Percentiles rank a stretch among this genome's conserved stretches.
These are phyloP conservation scores for Phenacoccus solenopsis DNA, from an alignment of 1,140 invertebrate genomes.

Conservation along the genomic window DNA sequence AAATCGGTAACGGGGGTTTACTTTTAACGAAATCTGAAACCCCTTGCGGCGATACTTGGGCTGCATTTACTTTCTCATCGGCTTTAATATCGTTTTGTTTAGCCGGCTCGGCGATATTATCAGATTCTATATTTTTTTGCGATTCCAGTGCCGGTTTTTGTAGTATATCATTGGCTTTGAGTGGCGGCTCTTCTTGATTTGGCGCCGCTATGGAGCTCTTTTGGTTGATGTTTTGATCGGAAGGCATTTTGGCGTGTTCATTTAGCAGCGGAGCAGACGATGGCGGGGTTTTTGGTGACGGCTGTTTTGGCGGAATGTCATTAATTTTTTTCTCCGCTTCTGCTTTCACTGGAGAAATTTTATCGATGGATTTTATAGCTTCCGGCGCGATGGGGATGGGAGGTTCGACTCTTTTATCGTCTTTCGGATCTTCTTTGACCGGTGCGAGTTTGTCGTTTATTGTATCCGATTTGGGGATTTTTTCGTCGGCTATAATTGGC, in stretches of 20 bases:
- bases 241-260: background rate
- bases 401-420: conserved; percentile 22
- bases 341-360: no score
- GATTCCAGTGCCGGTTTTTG: background rate
- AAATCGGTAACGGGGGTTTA: background rate
- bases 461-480: background rate
- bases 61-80: background rate
- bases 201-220: background rate
- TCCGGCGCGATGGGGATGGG: conserved; percentile 18
- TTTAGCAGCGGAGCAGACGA: background rate
- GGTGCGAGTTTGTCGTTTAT: background rate
- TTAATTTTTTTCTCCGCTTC: no score
- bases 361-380: background rate
- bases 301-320: no score
- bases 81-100: conserved; percentile 6
- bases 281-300: no score
- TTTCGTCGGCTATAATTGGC: background rate
- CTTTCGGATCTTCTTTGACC: conserved; percentile 14
- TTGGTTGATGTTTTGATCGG: background rate
- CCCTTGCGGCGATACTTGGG: background rate
- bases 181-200: background rate
- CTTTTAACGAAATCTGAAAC: background rate
- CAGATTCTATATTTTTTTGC: background rate
- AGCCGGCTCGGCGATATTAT: background rate
- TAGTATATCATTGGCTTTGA: background rate